Percentiles rank a stretch among this genome's conserved stretches.
Evolutionary conservation across 2,888 invertebrate species (phyloP).

Genomic region (Bimastos eiseni): DNA sequence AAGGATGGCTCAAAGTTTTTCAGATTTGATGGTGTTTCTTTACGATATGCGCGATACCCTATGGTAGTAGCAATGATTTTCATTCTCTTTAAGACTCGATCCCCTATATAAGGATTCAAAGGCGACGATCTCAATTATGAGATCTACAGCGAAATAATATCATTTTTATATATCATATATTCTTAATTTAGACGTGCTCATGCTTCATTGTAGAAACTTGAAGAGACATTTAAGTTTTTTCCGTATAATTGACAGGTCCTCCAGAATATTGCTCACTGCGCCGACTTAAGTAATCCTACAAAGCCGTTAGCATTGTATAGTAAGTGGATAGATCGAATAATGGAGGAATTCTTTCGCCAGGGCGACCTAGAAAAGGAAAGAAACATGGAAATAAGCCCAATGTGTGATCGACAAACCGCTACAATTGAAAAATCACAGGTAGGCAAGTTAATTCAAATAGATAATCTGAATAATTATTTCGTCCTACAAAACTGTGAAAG

Average conservation of each 20-base stretch:
- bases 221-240: neutral
- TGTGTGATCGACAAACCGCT: slow-evolving; percentile 96
- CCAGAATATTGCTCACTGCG: slow-evolving; percentile 98
- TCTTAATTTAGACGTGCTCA: neutral
- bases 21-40: no score
- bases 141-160: neutral
- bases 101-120: no score
- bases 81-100: no score
- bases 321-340: slow-evolving; percentile 88
- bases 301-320: slow-evolving; percentile 87
- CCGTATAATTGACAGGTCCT: slow-evolving; percentile 72
- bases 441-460: neutral
- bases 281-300: slow-evolving; percentile 88
- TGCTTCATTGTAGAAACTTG: neutral
- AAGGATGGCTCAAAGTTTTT: no score
- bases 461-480: neutral
- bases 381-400: slow-evolving; percentile 95
- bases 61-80: no score
- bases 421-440: slow-evolving; percentile 90
- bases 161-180: no score
- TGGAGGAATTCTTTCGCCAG: slow-evolving; percentile 98
- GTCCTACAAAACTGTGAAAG: neutral
- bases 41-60: no score
- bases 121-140: neutral
- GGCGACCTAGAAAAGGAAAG: slow-evolving; percentile 93